Conservation (phyloP, 2,113 vertebrate species). For the Neomonachus schauinslandi region DNA sequence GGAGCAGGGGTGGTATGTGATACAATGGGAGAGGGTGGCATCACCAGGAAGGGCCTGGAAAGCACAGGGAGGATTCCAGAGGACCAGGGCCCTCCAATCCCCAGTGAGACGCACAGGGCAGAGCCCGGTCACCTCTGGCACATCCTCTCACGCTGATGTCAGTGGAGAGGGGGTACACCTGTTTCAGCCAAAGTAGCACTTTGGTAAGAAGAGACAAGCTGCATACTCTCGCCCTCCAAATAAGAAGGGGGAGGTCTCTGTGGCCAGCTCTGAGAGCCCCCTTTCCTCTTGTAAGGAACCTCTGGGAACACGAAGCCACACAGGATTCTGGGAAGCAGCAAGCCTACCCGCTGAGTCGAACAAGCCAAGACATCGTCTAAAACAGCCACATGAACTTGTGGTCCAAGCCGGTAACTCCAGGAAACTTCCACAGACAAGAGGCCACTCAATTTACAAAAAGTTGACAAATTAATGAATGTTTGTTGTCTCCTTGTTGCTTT, state of each 20-base stretch:
- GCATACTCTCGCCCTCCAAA: neutral
- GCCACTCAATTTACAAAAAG: neutral
- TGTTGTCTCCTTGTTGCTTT: conserved; percentile 14
- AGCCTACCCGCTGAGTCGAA: neutral
- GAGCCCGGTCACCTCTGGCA: neutral
- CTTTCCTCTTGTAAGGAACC: neutral
- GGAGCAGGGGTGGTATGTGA: fast-evolving
- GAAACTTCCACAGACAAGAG: neutral
- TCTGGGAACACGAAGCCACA: neutral
- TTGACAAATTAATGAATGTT: conserved; percentile 14
- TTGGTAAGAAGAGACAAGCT: neutral
- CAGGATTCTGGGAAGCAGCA: neutral
- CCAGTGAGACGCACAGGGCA: neutral
- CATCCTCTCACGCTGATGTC: neutral
- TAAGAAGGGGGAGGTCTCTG: neutral
- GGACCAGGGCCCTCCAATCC: neutral
- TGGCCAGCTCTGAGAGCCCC: too few species aligned
- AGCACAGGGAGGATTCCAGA: neutral
- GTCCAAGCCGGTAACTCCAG: neutral
- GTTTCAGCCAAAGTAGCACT: neutral
- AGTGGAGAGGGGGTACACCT: neutral
- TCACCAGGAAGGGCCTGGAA: neutral
- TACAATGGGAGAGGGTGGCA: fast-evolving
- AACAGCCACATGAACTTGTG: neutral
- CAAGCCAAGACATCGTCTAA: neutral